Evolutionary conservation across 2,113 vertebrate genomes (phyloP).

Genomic region (Microcebus lehilahytsara): DNA sequence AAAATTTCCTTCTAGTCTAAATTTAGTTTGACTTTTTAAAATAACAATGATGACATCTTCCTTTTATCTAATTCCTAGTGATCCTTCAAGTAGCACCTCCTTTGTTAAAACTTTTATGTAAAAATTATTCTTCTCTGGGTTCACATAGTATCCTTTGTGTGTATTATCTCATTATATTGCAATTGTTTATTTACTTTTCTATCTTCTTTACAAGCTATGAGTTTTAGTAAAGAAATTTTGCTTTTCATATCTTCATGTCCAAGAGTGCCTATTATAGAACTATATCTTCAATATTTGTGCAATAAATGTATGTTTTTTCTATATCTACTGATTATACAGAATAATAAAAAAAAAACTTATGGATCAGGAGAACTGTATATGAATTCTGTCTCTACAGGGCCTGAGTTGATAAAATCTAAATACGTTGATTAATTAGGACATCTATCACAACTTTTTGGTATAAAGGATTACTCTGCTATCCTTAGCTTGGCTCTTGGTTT

Average conservation of each 20-base stretch:
- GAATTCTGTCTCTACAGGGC: neutral
- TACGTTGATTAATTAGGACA: neutral
- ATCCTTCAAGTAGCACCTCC: neutral
- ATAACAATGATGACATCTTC: neutral
- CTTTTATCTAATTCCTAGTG: neutral
- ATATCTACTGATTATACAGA: neutral
- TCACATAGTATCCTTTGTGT: neutral
- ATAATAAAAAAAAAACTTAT: neutral
- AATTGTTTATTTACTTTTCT: neutral
- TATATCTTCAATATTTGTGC: neutral
- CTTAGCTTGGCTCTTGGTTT: neutral
- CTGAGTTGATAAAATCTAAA: neutral
- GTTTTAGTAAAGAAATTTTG: neutral
- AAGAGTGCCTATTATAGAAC: neutral
- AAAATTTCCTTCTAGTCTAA: neutral
- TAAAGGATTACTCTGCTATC: neutral
- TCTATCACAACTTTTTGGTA: neutral
- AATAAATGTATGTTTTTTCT: neutral
- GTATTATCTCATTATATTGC: neutral
- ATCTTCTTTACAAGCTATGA: neutral
- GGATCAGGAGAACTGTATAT: neutral
- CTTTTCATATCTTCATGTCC: neutral
- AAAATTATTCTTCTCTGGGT: neutral
- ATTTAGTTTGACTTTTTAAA: neutral
- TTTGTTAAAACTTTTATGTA: neutral